These are phyloP conservation scores for Tigriopus japonicus DNA, from an alignment of 1,140 invertebrate genomes.

Conservation along the genomic window DNA sequence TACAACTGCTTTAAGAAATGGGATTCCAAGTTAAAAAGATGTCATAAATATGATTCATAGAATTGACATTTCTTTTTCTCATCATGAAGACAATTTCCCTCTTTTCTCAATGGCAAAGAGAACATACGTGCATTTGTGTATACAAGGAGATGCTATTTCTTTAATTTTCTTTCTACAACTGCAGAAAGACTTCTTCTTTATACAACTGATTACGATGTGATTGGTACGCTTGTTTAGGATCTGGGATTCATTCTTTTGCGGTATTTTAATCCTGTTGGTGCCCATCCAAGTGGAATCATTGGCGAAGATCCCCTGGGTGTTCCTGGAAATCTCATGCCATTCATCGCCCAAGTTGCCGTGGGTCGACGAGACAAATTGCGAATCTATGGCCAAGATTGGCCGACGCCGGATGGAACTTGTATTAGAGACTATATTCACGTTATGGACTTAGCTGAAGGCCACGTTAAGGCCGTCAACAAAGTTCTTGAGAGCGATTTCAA, in stretches of 20 bases:
- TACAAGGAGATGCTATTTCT: too few relatives aligned
- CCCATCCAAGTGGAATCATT: constrained; percentile 80
- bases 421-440: constrained; percentile 96
- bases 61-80: too few relatives aligned
- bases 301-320: constrained; percentile 91
- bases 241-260: constrained; percentile 65
- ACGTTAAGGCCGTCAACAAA: constrained; percentile 16
- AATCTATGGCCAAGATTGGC: constrained; percentile 84
- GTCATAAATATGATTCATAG: too few relatives aligned
- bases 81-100: too few relatives aligned
- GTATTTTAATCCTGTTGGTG: constrained; percentile 98
- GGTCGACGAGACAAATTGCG: constrained; percentile 53
- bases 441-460: constrained; percentile 54
- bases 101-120: too few relatives aligned
- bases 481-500: constrained; percentile 17
- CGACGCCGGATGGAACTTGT: constrained; percentile 88
- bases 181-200: too few relatives aligned
- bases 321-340: constrained; percentile 96
- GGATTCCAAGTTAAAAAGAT: too few relatives aligned
- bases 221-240: constrained; percentile 34
- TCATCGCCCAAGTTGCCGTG: constrained; percentile 69
- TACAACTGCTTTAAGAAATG: too few relatives aligned
- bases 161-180: too few relatives aligned
- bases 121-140: too few relatives aligned
- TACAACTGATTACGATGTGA: too few relatives aligned